Evolutionary conservation across 2,888 invertebrate genomes (phyloP).

Genomic region (Abrostola triplasia): DNA sequence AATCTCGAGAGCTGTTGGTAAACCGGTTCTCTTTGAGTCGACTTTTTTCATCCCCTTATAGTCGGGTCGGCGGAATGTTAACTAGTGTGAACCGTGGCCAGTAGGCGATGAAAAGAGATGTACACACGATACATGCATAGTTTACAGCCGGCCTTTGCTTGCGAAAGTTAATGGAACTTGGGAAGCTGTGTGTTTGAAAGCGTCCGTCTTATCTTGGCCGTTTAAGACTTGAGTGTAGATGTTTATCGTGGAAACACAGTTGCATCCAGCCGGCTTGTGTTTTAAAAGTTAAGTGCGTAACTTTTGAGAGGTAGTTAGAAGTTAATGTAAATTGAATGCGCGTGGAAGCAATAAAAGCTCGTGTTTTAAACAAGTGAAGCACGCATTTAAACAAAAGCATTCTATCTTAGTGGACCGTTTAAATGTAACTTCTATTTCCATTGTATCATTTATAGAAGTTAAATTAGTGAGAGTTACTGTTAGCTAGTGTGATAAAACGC

Average conservation of each 20-base stretch:
- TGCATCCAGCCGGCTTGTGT: constrained; percentile 50
- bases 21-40: constrained; percentile 72
- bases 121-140: constrained; percentile 85
- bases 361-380: neutral
- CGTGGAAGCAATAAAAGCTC: neutral
- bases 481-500: no score
- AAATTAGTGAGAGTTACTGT: no score
- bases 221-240: constrained; percentile 70
- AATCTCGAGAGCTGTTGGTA: constrained; percentile 70
- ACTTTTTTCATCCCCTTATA: constrained; percentile 74
- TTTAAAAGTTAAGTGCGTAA: constrained; percentile 60
- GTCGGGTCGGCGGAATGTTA: constrained; percentile 66
- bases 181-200: constrained; percentile 72
- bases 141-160: constrained; percentile 78
- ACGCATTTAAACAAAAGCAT: no score
- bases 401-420: no score
- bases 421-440: no score
- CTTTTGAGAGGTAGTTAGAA: constrained; percentile 23
- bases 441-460: no score
- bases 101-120: constrained; percentile 82
- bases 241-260: constrained; percentile 59
- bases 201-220: constrained; percentile 74
- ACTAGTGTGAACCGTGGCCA: constrained; percentile 76
- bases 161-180: constrained; percentile 83
- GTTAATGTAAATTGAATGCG: neutral